Evolutionary conservation across 2,113 vertebrate genomes (phyloP), one percentile per base, ranked within the genome.

Genomic region (Ia io): DNA sequence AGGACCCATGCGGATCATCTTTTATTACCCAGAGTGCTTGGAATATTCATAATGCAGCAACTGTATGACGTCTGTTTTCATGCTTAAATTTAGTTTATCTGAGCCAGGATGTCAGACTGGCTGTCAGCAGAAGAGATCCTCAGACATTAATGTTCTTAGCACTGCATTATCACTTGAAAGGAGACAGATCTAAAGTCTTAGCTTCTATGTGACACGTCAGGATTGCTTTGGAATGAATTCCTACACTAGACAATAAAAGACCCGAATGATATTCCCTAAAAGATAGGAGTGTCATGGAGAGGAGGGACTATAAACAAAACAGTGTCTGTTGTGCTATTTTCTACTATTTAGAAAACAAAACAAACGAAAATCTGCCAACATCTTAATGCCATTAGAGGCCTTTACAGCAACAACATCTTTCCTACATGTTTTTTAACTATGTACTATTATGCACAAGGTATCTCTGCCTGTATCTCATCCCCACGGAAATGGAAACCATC

Each of bases 61-160:
- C 61, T 76, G 37, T 37, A 91, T 9, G 22, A 87, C 9, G 59
- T 97, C 47, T 69, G 32, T 67, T 88, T 94, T 95, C 73, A 91
- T 30, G 78, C 32, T 96, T 70, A 91, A 89, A 95, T 93, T 83
- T 83, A 85, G 78, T 91, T 95, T 91, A 79, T 76, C 79, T 93
- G 61, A 91, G 71, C 59, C 28, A 78, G 49, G 18, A 89, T 96
- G 42, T 85, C 69, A 94, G 73, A 67, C 30, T 53, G 35, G 40
- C 83, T 95, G 49, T 93, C 89, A 96, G 65, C 9, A 91, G 65
- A 82, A 82, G 63, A 76, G 30, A 95, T 79, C 9, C 30, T 93
- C 51, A 93, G 91, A 95, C 69, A 93, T 86, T 61, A 89, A 80
- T 61, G 84, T 63, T 77, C 70, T 93, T 67, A 76, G 59, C 32